Base-by-base conservation (phyloP, 2,113 vertebrate genomes). In the Siniperca knerii region DNA sequence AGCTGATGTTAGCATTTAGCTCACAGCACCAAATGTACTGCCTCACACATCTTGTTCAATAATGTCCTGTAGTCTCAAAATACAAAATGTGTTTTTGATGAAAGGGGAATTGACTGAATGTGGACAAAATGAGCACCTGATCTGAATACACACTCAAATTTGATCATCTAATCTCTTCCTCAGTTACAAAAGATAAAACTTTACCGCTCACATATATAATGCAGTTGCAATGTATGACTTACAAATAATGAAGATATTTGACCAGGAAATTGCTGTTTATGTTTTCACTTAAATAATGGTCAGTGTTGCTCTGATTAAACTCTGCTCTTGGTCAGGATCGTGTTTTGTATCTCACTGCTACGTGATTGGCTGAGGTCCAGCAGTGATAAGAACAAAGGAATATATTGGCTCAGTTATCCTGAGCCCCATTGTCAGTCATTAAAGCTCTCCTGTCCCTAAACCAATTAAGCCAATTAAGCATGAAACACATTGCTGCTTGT, bases 401-500 rank as follows among this genome's bases (percentile, higher is more conserved):
- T 88, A 74, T 87, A 85, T 92, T 85, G 88, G 91, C 90, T 90
- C 83, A 2, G 83, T 93, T 84, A 82, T 85, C 66, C 69, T 58
- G 72, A 87, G 88, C 37, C 89, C 67, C 74, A 46, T 82, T 79
- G 83, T 79, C 83, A 58, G 72, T 90, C 83, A 86, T 91, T 91
- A 89, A 89, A 92, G 86, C 87, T 85, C 74, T 71, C 76, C 81
- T 69, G 79, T 81, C 85, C 85, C 85, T 86, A 85, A 94, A 89
- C 82, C 88, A 94, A 92, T 94, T 89, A 90, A 89, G 85, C 82
- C 90, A 94, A 92, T 92, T 93, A 91, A 85, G 85, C 90, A 91
- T 90, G 90, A 92, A 90, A 81, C 84, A 85, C 85, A 93, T 86
- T 83, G 82, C 83, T 67, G 64, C 86, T 90, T 82, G 79, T 88